These are phyloP conservation scores for Platyscapa corneri DNA, from an alignment of 1,140 invertebrate genomes.

Conservation along the genomic window DNA sequence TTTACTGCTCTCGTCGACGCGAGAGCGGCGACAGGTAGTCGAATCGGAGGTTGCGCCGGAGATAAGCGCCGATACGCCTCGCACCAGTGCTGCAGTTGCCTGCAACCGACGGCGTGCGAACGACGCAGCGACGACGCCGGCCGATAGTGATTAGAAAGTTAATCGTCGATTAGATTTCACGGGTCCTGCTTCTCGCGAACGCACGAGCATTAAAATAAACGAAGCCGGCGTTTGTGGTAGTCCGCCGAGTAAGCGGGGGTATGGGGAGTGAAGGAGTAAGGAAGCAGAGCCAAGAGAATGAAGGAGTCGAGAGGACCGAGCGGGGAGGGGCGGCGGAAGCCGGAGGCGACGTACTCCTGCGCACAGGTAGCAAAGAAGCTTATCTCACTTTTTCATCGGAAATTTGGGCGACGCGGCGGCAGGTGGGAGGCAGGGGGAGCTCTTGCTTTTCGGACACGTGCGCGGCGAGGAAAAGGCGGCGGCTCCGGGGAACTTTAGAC, in stretches of 20 bases:
- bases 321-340: background rate
- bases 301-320: background rate
- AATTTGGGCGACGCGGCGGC: background rate
- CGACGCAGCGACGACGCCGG: background rate
- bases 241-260: background rate
- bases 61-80: background rate
- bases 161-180: constrained; percentile 6
- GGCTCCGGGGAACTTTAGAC: background rate
- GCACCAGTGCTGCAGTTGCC: too few species aligned
- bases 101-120: too few species aligned
- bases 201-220: background rate
- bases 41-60: constrained; percentile 30
- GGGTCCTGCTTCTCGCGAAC: background rate
- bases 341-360: background rate
- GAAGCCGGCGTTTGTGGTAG: too few species aligned
- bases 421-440: too few species aligned
- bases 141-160: constrained; percentile 7
- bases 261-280: background rate
- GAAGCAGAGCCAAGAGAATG: background rate
- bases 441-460: constrained; percentile 29
- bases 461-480: background rate
- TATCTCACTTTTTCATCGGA: constrained; percentile 39
- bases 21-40: constrained; percentile 14
- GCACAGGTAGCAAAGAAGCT: constrained; percentile 38
- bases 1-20: background rate